Evolutionary conservation across 2,797 vertebrate genomes (phyloP).

Genomic region (Myotis vivesi): DNA sequence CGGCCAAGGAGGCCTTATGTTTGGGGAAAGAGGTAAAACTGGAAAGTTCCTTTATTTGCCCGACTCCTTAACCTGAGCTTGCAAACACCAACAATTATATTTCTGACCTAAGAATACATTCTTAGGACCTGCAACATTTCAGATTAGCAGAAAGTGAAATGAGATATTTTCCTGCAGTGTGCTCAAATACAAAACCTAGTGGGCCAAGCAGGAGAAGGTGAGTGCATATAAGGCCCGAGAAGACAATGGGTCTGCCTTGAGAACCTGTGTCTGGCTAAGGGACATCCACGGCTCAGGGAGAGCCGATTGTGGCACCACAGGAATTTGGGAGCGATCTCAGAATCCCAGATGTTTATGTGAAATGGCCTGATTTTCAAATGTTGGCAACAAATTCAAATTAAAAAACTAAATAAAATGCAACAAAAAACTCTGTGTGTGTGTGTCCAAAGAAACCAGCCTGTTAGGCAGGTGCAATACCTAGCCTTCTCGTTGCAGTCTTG

Average conservation of each 20-base stretch:
- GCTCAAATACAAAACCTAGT: not conserved
- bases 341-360: constrained; percentile 32
- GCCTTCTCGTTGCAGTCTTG: constrained; percentile 14
- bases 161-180: not conserved
- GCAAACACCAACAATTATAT: not conserved
- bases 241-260: not conserved
- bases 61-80: not conserved
- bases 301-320: not conserved
- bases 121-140: not conserved
- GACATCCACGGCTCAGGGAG: rapidly evolving
- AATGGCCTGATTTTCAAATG: not conserved
- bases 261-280: not conserved
- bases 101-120: not conserved
- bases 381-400: constrained; percentile 24
- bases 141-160: not conserved
- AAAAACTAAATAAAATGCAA: not conserved
- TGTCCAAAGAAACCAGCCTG: not conserved
- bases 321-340: not conserved
- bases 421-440: not conserved
- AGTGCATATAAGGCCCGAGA: not conserved
- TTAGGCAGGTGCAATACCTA: not conserved
- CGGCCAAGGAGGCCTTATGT: not conserved
- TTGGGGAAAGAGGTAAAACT: not conserved
- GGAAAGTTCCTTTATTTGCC: not conserved
- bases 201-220: not conserved